Percentiles rank a stretch among this genome's conserved stretches.
phyloP scores from a whole-genome alignment of 2,797 vertebrate species.

The Lepilemur ruficaudatus region DNA sequence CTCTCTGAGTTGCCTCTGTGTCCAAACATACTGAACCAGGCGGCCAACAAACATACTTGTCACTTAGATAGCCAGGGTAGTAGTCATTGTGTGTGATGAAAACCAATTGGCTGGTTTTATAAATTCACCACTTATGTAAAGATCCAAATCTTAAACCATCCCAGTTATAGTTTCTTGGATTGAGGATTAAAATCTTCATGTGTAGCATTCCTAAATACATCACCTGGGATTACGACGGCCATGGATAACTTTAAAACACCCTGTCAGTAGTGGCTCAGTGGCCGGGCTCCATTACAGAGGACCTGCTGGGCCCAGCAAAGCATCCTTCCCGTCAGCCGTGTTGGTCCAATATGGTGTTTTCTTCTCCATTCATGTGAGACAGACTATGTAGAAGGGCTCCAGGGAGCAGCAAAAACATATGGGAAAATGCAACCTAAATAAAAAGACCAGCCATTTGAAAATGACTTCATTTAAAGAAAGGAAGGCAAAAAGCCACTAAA shows the following conservation, averaged over 20 bases:
- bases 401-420: background rate
- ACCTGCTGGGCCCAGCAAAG: background rate
- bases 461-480: background rate
- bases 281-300: background rate
- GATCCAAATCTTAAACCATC: background rate
- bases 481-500: background rate
- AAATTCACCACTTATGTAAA: background rate
- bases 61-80: background rate
- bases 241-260: background rate
- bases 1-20: background rate
- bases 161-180: background rate
- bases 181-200: background rate
- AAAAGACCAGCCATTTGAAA: background rate
- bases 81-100: background rate
- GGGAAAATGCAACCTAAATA: background rate
- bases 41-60: accelerated
- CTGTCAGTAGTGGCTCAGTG: background rate
- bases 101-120: background rate
- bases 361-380: background rate
- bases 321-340: background rate
- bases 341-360: accelerated
- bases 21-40: background rate
- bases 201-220: background rate
- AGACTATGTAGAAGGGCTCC: background rate
- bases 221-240: background rate